These are phyloP conservation scores for Prionace glauca DNA, from an alignment of 2,797 vertebrate species.

Conservation along the genomic window DNA sequence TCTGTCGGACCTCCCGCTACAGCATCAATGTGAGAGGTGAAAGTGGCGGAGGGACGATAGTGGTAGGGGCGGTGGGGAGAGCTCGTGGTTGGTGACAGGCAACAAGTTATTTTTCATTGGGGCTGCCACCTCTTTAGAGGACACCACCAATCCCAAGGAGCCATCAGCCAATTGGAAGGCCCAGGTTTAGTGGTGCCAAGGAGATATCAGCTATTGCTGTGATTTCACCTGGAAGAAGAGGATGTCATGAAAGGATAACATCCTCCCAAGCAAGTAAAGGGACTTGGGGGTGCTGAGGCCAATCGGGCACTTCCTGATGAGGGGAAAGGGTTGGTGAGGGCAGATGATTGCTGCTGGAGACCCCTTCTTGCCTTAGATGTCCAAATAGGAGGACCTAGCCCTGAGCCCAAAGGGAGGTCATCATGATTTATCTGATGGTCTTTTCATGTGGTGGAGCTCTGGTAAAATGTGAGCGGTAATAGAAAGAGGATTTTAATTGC, in stretches of 20 bases:
- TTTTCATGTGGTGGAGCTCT: too few relatives aligned
- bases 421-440: too few relatives aligned
- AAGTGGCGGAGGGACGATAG: too few relatives aligned
- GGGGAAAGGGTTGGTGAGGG: background rate
- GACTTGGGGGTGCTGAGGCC: background rate
- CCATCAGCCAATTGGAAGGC: background rate
- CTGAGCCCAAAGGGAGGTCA: background rate
- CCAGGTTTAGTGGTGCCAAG: background rate
- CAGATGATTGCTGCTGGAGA: background rate
- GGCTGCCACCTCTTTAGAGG: background rate
- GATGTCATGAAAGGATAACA: background rate
- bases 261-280: background rate
- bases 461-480: too few relatives aligned
- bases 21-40: too few relatives aligned
- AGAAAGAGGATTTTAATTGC: too few relatives aligned
- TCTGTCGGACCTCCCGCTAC: too few relatives aligned
- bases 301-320: background rate
- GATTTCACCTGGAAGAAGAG: background rate
- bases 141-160: background rate
- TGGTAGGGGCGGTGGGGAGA: too few relatives aligned
- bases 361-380: background rate
- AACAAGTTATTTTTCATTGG: background rate
- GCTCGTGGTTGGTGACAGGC: too few relatives aligned
- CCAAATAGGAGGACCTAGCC: background rate
- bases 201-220: background rate